Base-by-base conservation (phyloP, 1,140 invertebrate genomes). In the Drosophila ambigua region DNA sequence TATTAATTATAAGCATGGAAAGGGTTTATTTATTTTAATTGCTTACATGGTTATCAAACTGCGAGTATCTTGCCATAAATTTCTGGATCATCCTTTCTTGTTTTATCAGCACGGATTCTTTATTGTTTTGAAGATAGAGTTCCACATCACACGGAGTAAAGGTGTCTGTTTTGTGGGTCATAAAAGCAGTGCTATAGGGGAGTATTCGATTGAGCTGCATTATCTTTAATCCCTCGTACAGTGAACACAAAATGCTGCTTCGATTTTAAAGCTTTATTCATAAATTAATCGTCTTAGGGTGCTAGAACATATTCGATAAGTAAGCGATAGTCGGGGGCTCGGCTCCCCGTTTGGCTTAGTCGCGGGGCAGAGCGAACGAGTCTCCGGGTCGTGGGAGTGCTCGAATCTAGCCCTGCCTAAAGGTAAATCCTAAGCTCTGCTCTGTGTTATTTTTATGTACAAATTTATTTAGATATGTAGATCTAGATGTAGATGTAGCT, bases 191-290 rank as follows among this genome's bases (percentile, higher is more conserved):
- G 28, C 28, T 7, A 2, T 7, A 28, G 28, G 26, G 28, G 1
- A 28, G 2, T 8, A 28, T 28, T 28, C 7, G 28, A 8, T 28
- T 8, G 8, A 31, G 3, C 8, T 31, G 31, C 0, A 31, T 9
- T 31, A 31, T 31, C 31, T 39, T 35, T 11, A 11, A 39, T 13
- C 35, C 11, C 5, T 13, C 35, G 5, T 0, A 39, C 23, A 13
- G 4, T 39, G 11, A 43, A 2, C 0, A 16, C 1, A 5, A 16
- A 15, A 15, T n/a, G 11, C 5, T 35, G n/a, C 0, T 66, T 87
- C 46, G 31, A 65, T 76, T 79, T 50, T 89, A 88, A 88, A 89
- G 83, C 84, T 88, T 88, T 88, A 88, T 88, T 88, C 62, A 88
- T 88, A 88, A 88, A 88, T 88, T 88, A 88, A 69, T 82, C 75